Evolutionary conservation across 1,140 invertebrate species (phyloP).

Genomic region (Drosophila albomicans): DNA sequence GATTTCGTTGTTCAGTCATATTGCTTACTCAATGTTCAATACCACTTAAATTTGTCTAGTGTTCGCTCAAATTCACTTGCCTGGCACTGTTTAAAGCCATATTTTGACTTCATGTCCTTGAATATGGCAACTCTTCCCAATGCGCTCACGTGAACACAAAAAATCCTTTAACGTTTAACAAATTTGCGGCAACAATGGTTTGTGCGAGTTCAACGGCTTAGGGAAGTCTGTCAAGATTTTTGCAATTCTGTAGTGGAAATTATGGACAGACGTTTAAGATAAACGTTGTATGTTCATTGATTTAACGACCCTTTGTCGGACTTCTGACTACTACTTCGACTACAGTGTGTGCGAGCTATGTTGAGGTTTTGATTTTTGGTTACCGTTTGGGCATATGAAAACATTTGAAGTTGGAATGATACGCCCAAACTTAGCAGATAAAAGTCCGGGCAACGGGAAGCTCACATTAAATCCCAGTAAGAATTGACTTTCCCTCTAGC

Average conservation of each 20-base stretch:
- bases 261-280: conserved; percentile 79
- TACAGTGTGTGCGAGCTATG: conserved; percentile 12
- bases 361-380: conserved; percentile 1
- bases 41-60: no score
- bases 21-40: no score
- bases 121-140: conserved; percentile 56
- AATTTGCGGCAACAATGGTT: conserved; percentile 23
- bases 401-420: conserved; percentile 80
- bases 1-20: no score
- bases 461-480: conserved; percentile 80
- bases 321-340: conserved; percentile 31
- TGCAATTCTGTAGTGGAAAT: conserved; percentile 79
- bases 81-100: conserved; percentile 41
- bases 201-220: neutral
- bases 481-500: conserved; percentile 67
- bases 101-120: conserved; percentile 32
- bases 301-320: conserved; percentile 66
- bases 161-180: conserved; percentile 69
- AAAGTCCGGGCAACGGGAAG: conserved; percentile 69
- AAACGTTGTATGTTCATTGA: conserved; percentile 79
- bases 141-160: conserved; percentile 45
- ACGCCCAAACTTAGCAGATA: conserved; percentile 81
- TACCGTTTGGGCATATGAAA: conserved; percentile 48
- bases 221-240: conserved; percentile 56
- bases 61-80: neutral